Evolutionary conservation across 2,113 vertebrate genomes (phyloP).

Genomic region (Brachyistius frenatus): DNA sequence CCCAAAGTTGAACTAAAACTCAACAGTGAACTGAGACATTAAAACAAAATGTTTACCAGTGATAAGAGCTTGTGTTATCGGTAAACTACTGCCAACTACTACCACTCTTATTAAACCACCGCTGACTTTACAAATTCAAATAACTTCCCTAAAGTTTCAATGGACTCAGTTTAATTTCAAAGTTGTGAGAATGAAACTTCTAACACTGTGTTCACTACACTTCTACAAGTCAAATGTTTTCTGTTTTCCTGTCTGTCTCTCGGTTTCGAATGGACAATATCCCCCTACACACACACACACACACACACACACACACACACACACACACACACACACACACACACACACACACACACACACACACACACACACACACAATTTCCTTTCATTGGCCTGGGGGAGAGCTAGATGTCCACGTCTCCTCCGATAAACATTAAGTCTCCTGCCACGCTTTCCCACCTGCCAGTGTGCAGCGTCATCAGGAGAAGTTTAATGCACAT

Average conservation of each 20-base stretch:
- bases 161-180: background rate
- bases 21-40: background rate
- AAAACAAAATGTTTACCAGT: background rate
- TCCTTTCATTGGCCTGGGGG: background rate
- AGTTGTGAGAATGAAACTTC: background rate
- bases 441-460: background rate
- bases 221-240: too few species aligned
- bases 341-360: background rate
- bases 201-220: too few species aligned
- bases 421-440: background rate
- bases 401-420: background rate
- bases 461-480: slow-evolving; percentile 2
- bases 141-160: background rate
- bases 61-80: background rate
- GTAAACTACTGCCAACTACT: too few species aligned
- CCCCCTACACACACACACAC: too few species aligned
- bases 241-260: too few species aligned
- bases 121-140: background rate
- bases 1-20: slow-evolving; percentile 4
- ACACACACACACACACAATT: background rate
- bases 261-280: too few species aligned
- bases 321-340: too few species aligned
- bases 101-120: background rate
- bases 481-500: background rate
- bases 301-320: too few species aligned